Conservation (phyloP, 1,140 invertebrate genomes). For the Mizuhopecten yessoensis region DNA sequence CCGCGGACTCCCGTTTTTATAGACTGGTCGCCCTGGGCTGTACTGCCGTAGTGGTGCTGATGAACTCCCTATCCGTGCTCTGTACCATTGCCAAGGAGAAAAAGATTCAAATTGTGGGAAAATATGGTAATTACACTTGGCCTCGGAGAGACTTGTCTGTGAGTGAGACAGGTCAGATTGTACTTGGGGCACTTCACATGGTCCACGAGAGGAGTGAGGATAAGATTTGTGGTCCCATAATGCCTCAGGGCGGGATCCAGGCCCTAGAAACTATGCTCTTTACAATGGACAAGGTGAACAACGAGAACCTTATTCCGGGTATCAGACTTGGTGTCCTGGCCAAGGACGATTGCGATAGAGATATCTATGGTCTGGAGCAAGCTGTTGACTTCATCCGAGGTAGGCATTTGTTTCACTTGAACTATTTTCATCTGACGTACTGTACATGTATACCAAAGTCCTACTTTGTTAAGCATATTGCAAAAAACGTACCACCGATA, state of each 20-base stretch:
- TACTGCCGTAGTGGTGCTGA: not conserved
- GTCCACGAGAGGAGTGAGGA: conserved; percentile 94
- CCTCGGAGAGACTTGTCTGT: conserved; percentile 92
- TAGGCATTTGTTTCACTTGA: conserved; percentile 85
- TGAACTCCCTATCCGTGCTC: not conserved
- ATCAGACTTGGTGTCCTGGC: conserved; percentile 94
- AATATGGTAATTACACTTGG: conserved; percentile 86
- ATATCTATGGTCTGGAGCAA: conserved; percentile 97
- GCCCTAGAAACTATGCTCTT: conserved; percentile 96
- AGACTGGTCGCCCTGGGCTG: not conserved
- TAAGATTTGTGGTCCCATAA: conserved; percentile 93
- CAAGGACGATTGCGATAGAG: conserved; percentile 97
- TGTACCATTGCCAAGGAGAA: conserved; percentile 54
- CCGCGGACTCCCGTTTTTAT: not conserved
- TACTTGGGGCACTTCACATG: conserved; percentile 96
- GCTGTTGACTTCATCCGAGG: conserved; percentile 99
- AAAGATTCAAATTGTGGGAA: conserved; percentile 51
- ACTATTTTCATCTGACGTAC: too few relatives aligned
- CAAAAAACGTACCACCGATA: too few relatives aligned
- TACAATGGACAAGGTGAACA: conserved; percentile 93
- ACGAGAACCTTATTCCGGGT: conserved; percentile 87
- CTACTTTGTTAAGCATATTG: too few relatives aligned
- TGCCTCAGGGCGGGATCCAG: conserved; percentile 95
- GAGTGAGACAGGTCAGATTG: conserved; percentile 91
- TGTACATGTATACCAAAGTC: too few relatives aligned